A percentile compares a stretch with the other conserved stretches of the same genome.
phyloP scores from a whole-genome alignment of 2,113 vertebrate species.

The Lepus timidus region DNA sequence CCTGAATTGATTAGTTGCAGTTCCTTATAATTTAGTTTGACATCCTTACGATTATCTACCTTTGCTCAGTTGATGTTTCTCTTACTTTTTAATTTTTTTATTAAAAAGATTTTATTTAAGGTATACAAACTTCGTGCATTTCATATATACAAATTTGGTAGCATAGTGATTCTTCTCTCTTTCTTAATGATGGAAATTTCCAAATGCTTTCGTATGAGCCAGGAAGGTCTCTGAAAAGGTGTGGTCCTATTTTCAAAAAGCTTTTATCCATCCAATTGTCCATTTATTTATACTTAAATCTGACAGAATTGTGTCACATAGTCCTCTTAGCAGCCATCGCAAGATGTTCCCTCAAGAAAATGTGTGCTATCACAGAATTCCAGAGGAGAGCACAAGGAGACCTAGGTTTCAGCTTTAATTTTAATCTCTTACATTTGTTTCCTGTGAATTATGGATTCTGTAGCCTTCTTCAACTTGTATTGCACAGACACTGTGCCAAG shows the following conservation, averaged over 20 bases:
- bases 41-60: background rate
- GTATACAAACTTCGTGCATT: no score
- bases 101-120: no score
- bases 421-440: background rate
- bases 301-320: background rate
- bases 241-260: background rate
- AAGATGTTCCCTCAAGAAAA: background rate
- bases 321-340: background rate
- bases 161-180: no score
- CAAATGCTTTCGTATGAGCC: background rate
- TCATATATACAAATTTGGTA: no score
- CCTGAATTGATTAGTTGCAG: background rate
- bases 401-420: background rate
- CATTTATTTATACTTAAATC: background rate
- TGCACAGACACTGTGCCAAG: background rate
- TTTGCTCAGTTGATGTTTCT: background rate
- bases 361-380: background rate
- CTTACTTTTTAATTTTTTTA: background rate
- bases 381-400: background rate
- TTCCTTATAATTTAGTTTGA: background rate
- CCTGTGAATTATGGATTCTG: background rate
- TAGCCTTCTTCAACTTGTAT: background rate
- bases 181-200: background rate
- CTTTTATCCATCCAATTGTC: background rate
- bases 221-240: background rate